Conservation (phyloP, 2,113 vertebrate species). For the Glareola pratincola region DNA sequence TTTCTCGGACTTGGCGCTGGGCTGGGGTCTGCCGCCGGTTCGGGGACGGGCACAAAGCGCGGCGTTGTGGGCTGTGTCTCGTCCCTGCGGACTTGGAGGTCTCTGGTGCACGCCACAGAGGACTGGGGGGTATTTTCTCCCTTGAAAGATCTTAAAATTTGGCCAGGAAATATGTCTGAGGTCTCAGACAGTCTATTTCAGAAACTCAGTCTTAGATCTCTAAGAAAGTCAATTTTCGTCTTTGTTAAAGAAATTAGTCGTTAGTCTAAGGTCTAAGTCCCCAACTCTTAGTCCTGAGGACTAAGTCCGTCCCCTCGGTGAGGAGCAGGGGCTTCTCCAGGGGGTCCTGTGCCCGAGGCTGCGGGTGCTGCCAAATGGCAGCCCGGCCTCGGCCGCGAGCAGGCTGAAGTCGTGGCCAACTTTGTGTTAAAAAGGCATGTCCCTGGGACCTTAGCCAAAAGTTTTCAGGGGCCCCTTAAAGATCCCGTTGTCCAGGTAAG, state of each 20-base stretch:
- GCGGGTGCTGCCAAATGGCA: rapidly evolving
- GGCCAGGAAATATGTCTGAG: background rate
- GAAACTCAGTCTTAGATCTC: background rate
- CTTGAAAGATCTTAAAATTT: background rate
- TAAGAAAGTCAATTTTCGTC: background rate
- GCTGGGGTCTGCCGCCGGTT: background rate
- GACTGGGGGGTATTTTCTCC: background rate
- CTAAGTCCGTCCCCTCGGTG: background rate
- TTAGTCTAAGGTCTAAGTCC: background rate
- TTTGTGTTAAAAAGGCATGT: background rate
- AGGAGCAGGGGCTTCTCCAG: background rate
- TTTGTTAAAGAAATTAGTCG: background rate
- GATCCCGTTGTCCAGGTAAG: background rate
- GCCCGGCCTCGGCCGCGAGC: rapidly evolving
- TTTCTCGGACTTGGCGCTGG: background rate
- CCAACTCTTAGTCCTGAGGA: background rate
- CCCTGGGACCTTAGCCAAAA: background rate
- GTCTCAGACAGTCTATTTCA: background rate
- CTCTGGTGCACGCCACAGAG: rapidly evolving
- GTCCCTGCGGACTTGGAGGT: background rate
- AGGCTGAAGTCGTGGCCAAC: rapidly evolving
- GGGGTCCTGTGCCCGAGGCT: rapidly evolving
- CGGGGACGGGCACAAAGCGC: rapidly evolving
- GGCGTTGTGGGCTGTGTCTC: rapidly evolving
- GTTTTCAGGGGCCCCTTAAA: background rate